These are phyloP conservation scores for Clarias pachynema DNA, from an alignment of 2,797 vertebrate species.

Conservation along the genomic window DNA sequence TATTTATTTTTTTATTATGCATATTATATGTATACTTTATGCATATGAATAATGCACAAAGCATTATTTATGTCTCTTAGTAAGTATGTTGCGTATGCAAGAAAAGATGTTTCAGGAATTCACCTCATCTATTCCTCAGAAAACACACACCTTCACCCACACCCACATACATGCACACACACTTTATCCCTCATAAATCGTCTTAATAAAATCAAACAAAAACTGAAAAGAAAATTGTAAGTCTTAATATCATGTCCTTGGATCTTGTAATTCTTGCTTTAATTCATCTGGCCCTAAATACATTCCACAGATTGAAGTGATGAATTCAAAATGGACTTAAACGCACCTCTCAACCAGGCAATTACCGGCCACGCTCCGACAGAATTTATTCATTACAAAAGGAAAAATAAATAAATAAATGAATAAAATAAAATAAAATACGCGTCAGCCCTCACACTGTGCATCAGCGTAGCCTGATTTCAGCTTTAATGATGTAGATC, in stretches of 20 bases:
- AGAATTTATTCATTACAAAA: background rate
- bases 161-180: too few relatives aligned
- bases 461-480: background rate
- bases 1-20: too few relatives aligned
- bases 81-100: background rate
- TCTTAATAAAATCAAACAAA: background rate
- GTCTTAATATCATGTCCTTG: background rate
- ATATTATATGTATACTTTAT: too few relatives aligned
- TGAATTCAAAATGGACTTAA: background rate
- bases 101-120: background rate
- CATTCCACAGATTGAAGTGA: background rate
- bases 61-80: background rate
- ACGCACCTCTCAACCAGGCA: background rate
- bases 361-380: background rate
- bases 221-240: background rate
- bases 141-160: background rate
- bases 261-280: background rate
- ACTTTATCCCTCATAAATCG: background rate
- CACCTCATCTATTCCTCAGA: background rate
- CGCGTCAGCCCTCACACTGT: background rate
- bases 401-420: too few relatives aligned
- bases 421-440: background rate
- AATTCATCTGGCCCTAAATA: background rate
- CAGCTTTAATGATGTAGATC: background rate
- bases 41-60: background rate